Evolutionary conservation across 2,888 invertebrate genomes (phyloP), one percentile per base, ranked within the genome.

Genomic region (Cyclophora punctaria): DNA sequence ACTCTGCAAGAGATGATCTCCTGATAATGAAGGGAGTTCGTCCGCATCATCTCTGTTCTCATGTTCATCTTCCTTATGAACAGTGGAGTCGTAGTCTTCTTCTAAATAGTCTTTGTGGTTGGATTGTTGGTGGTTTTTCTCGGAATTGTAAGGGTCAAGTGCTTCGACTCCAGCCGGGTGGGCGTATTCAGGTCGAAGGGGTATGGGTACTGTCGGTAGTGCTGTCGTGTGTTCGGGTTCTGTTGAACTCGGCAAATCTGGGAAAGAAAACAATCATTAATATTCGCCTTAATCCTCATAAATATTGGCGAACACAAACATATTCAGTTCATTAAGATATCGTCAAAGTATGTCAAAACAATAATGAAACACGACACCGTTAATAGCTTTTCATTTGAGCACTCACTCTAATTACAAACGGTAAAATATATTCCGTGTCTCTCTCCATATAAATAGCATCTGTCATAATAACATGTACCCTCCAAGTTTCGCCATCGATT

Each of bases 381-480:
- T 69, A 73, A 73, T 71, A 68, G 63, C 64, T 67, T 69, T 68
- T 61, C 60, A 71, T 69, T 63, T 65, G 63, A 52, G 53, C 53
- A 68, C 62, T 67, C 64, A 64, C 69, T 74, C 70, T 75, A 75
- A 75, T 73, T 72, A 70, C 63, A 47, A 65, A 54, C 47, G 63
- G 59, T 71, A 63, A 72, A 71, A 69, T 73, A 68, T 75, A 73
- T 70, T 63, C 60, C 59, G 60, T 67, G 76, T 73, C 33, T 44
- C 73, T 66, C 66, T 75, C 45, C 55, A 68, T 79, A 85, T 80
- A 79, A 81, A 81, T 76, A 75, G 74, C 83, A 82, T 77, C 84
- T 84, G 83, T 82, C 82, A 85, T 79, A 84, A 83, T 83, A 85
- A 75, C 72, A 78, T 78, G 79, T 79, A 79, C 81, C 80, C 83